Conservation (phyloP, 1,140 invertebrate genomes). For the Aphaenogaster floridana region DNA sequence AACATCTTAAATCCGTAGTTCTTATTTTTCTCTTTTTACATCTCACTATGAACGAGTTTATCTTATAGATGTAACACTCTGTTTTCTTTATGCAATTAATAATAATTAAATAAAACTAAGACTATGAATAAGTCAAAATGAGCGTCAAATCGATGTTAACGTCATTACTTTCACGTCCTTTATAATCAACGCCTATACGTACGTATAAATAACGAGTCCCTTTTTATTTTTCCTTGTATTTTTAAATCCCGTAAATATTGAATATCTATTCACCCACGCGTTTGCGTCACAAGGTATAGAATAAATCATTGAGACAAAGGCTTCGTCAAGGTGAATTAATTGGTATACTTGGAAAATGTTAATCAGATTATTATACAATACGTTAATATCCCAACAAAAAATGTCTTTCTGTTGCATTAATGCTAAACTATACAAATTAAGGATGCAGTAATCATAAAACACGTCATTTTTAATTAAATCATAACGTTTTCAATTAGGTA, state of each 20-base stretch:
- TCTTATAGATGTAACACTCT: not conserved
- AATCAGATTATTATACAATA: slow-evolving; percentile 18
- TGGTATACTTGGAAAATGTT: not conserved
- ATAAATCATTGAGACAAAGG: slow-evolving; percentile 28
- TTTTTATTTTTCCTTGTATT: not conserved
- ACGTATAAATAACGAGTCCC: slow-evolving; percentile 5
- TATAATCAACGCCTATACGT: not conserved
- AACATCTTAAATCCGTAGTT: slow-evolving; percentile 13
- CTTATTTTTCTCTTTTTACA: not conserved
- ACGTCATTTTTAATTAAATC: not conserved
- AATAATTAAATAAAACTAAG: slow-evolving; percentile 12
- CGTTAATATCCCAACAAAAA: not conserved
- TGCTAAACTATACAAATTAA: not conserved
- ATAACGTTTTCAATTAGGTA: not conserved
- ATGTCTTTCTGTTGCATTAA: not conserved
- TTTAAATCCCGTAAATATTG: slow-evolving; percentile 28
- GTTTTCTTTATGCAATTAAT: not conserved
- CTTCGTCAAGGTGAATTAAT: not conserved
- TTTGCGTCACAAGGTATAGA: slow-evolving; percentile 31
- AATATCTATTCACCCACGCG: slow-evolving; percentile 1
- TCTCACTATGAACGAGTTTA: not conserved
- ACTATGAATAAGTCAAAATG: not conserved
- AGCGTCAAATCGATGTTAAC: not conserved
- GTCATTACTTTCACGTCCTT: slow-evolving; percentile 5
- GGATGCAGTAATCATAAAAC: not conserved